These are phyloP conservation scores for Cheumatopsyche charites DNA, from an alignment of 1,140 invertebrate species.

Conservation along the genomic window DNA sequence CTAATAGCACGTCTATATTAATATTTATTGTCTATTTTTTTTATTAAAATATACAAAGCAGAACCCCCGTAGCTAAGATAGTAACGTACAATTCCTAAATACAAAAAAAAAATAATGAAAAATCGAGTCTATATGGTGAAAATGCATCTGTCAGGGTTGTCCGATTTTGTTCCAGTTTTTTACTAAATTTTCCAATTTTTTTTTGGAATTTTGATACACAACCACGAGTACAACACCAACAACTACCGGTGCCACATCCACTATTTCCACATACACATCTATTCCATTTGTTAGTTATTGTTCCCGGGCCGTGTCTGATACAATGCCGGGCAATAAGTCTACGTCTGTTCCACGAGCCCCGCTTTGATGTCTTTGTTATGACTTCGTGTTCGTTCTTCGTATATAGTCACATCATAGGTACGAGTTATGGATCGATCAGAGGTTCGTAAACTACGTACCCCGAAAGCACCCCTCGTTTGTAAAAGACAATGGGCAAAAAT, in stretches of 20 bases:
- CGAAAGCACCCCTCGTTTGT: background rate
- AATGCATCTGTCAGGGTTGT: background rate
- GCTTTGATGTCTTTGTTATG: conserved; percentile 49
- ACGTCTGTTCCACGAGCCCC: conserved; percentile 44
- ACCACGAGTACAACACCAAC: no score
- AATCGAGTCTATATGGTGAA: conserved; percentile 9
- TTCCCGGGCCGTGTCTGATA: conserved; percentile 44
- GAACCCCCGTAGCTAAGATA: conserved; percentile 5
- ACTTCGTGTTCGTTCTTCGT: conserved; percentile 43
- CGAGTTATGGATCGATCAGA: conserved; percentile 39
- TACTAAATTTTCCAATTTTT: no score
- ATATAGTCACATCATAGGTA: conserved; percentile 12
- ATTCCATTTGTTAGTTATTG: conserved; percentile 46
- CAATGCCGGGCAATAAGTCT: conserved; percentile 47
- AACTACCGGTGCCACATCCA: no score
- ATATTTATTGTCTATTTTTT: background rate
- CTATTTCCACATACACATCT: conserved; percentile 14
- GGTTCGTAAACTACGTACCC: conserved; percentile 18
- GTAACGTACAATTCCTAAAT: background rate
- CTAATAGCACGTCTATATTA: conserved; percentile 9
- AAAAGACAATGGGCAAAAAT: no score
- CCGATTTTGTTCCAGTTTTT: no score
- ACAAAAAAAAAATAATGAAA: conserved; percentile 1
- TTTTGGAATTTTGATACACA: conserved; percentile 34
- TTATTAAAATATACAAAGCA: background rate